Percentiles rank a stretch among this genome's conserved stretches.
Conservation (phyloP, 2,888 invertebrate species). For the Thymelicus acteon region DNA sequence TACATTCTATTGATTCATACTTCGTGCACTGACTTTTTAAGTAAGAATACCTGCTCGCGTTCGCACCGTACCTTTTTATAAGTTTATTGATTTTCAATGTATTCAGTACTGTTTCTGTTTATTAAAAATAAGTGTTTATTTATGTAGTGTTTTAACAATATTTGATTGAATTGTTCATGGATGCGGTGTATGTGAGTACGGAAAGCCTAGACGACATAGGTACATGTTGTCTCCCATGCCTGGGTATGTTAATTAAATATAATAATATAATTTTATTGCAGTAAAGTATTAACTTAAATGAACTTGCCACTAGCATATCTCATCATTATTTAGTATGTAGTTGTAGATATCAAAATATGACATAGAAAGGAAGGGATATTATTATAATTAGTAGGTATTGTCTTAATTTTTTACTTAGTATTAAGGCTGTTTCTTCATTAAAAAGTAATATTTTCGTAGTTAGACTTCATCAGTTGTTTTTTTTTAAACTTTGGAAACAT, state of each 20-base stretch:
- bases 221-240: constrained; percentile 77
- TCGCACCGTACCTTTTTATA: constrained; percentile 56
- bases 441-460: too few relatives aligned
- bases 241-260: constrained; percentile 51
- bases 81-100: constrained; percentile 39
- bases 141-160: constrained; percentile 39
- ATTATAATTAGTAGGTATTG: too few relatives aligned
- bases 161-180: constrained; percentile 58
- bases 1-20: constrained; percentile 69
- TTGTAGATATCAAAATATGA: too few relatives aligned
- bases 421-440: too few relatives aligned
- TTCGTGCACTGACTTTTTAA: constrained; percentile 59
- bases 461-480: too few relatives aligned
- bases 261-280: too few relatives aligned
- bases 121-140: constrained; percentile 45
- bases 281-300: not conserved
- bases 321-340: not conserved
- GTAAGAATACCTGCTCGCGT: constrained; percentile 55
- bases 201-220: constrained; percentile 74
- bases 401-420: too few relatives aligned
- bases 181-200: constrained; percentile 66
- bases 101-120: constrained; percentile 40
- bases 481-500: too few relatives aligned
- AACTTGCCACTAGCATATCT: not conserved
- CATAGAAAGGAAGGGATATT: too few relatives aligned